Conservation (phyloP, 1,140 invertebrate genomes). For the Ooceraea biroi region DNA sequence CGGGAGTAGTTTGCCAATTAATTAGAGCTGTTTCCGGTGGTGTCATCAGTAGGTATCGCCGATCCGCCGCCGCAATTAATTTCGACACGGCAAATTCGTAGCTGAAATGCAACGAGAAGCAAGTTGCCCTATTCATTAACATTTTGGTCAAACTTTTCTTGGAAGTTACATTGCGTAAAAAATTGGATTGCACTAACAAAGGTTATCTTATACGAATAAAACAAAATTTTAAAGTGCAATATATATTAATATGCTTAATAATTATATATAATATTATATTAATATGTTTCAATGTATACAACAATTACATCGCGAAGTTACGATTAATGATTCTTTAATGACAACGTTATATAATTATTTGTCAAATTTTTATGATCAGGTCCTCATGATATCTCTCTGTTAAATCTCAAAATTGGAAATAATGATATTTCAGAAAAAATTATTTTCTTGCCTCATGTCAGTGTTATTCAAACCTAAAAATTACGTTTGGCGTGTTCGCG, state of each 20-base stretch:
- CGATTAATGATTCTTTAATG: too few species aligned
- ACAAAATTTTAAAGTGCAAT: not conserved
- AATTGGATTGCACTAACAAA: not conserved
- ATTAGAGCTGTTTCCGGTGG: conserved; percentile 56
- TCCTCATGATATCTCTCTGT: too few species aligned
- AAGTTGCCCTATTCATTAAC: not conserved
- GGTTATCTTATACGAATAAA: not conserved
- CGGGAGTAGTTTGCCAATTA: conserved; percentile 56
- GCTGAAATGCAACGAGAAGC: not conserved
- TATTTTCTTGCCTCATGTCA: not conserved
- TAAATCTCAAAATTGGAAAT: not conserved
- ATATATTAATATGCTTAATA: too few species aligned
- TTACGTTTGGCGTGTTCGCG: not conserved
- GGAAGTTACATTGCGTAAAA: not conserved
- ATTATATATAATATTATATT: too few species aligned
- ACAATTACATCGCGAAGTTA: too few species aligned
- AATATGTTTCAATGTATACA: too few species aligned
- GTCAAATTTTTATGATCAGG: too few species aligned
- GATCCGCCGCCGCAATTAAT: conserved; percentile 56
- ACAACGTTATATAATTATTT: too few species aligned
- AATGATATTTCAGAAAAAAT: not conserved
- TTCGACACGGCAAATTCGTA: conserved; percentile 35
- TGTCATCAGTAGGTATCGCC: conserved; percentile 53
- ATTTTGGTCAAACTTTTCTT: not conserved
- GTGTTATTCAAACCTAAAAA: not conserved